Base-by-base conservation (phyloP, 2,888 invertebrate species). In the Drosophila cracens region DNA sequence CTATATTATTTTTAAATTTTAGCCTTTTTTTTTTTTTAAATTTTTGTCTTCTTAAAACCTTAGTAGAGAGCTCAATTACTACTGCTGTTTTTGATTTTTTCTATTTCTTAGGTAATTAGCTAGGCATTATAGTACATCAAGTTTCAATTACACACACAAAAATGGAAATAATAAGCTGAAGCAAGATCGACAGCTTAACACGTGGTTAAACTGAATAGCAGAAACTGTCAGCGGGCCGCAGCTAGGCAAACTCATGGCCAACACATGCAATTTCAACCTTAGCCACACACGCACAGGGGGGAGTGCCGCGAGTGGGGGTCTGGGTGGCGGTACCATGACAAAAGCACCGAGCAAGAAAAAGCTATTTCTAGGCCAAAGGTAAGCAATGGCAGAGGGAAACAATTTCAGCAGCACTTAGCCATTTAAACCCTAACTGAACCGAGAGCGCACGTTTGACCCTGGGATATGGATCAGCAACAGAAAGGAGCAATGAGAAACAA, bases 401-500 rank as follows among this genome's bases (percentile, higher is more conserved):
- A 86, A 90, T 87, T 87, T 90, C 72, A 74, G 73, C 79, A 81
- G 83, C 90, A 87, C 89, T 90, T 87, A 78, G 81, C 86, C 87
- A 75, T 90, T 87, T 87, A 89, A 88, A 87, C 85, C 87, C 82
- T 61, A 77, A 77, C 84, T 89, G 85, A 85, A 85, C 84, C 80
- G 72, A 84, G 70, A 68, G 87, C 62, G 70, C 87, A 88, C 88
- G 83, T 88, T 83, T 90, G 90, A 90, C 90, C 90, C 74, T 60
- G 54, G 56, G 58, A 27, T 57, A 29, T 48, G 57, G 51, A 63
- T 40, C 43, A 68, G 58, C 36, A 54, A 36, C 61, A 63, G 68
- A 69, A 79, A 65, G 49, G 43, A 48, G 48, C 46, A 46, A n/a
- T 13, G 16, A 21, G 68, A 58, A 66, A 52, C 48, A 13, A 56